Evolutionary conservation across 2,113 vertebrate species (phyloP).

Genomic region (Dendrocopos noguchii): DNA sequence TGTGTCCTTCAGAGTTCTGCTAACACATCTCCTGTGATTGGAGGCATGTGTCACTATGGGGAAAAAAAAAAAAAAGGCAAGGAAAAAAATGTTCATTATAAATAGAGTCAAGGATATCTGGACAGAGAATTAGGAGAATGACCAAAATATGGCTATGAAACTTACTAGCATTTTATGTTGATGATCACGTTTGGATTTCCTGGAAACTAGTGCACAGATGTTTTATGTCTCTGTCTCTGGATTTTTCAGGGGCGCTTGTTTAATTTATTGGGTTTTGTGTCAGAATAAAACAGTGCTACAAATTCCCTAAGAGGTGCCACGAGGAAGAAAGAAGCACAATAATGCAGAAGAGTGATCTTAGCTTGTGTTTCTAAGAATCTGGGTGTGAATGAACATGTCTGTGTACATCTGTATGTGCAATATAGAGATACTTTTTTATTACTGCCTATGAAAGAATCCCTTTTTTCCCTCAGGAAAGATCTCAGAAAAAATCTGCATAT

Average conservation of each 20-base stretch:
- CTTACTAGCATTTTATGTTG: constrained; percentile 47
- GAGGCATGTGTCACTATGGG: constrained; percentile 60
- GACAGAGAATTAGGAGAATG: constrained; percentile 51
- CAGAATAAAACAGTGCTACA: constrained; percentile 13
- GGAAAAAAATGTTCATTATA: constrained; percentile 36
- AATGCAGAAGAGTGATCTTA: neutral
- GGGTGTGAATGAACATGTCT: neutral
- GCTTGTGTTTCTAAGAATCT: neutral
- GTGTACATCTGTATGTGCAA: neutral
- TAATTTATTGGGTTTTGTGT: neutral
- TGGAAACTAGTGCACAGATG: constrained; percentile 39
- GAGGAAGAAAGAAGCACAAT: neutral
- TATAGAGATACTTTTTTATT: neutral
- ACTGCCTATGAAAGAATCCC: neutral
- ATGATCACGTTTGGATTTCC: constrained; percentile 6
- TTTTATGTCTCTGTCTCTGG: constrained; percentile 17
- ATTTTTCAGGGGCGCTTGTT: neutral
- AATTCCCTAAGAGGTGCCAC: neutral
- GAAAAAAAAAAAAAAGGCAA: neutral
- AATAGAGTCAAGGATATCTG: constrained; percentile 58
- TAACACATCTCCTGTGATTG: constrained; percentile 74
- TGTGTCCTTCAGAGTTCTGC: constrained; percentile 70
- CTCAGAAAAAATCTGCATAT: neutral
- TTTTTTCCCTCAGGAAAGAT: neutral
- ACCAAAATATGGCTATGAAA: constrained; percentile 45